A percentile compares a stretch with the other conserved stretches of the same genome.
Conservation (phyloP, 2,888 invertebrate genomes). For the Cephus sareptanus region DNA sequence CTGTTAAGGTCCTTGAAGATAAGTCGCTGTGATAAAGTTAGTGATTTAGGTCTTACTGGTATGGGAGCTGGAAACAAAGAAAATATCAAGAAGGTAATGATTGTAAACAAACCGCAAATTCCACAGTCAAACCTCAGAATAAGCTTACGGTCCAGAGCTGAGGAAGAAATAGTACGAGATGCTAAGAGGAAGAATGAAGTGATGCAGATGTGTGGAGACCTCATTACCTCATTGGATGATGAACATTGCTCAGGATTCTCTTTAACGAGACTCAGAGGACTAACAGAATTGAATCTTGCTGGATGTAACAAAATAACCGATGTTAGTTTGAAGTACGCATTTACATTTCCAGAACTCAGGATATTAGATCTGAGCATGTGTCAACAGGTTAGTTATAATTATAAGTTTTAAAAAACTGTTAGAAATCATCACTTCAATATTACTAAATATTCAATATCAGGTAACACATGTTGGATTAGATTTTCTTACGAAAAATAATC, state of each 20-base stretch:
- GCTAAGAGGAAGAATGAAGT: constrained; percentile 75
- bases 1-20: constrained; percentile 72
- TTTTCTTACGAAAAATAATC: constrained; percentile 74
- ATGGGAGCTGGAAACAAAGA: constrained; percentile 69
- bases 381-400: constrained; percentile 65
- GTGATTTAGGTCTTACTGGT: constrained; percentile 79
- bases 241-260: constrained; percentile 39
- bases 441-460: constrained; percentile 47
- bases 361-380: constrained; percentile 75
- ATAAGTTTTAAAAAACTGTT: neutral
- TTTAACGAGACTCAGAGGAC: constrained; percentile 58
- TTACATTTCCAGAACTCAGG: constrained; percentile 74
- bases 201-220: constrained; percentile 72
- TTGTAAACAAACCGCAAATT: constrained; percentile 3
- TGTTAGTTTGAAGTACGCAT: constrained; percentile 76
- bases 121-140: constrained; percentile 61
- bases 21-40: constrained; percentile 75
- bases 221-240: constrained; percentile 42
- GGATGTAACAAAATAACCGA: constrained; percentile 80
- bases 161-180: constrained; percentile 77
- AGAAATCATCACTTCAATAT: neutral
- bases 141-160: constrained; percentile 74
- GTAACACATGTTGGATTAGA: constrained; percentile 75
- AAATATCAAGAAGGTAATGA: constrained; percentile 60
- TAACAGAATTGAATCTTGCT: constrained; percentile 74